These are phyloP conservation scores for Psix sp. DNA, from an alignment of 1,140 invertebrate species.

Conservation along the genomic window DNA sequence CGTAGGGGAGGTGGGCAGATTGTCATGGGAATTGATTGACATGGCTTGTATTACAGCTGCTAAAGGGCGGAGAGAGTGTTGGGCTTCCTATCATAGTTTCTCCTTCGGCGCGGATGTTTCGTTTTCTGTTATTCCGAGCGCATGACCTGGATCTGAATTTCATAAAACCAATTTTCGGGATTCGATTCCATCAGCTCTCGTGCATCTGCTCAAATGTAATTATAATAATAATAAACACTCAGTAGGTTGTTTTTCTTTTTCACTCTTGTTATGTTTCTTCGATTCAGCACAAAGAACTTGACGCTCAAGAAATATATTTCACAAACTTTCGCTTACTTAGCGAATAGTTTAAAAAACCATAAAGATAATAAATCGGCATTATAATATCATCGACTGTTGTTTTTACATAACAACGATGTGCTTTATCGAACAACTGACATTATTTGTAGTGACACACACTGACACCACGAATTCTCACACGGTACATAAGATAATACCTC, in stretches of 20 bases:
- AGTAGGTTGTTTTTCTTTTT: background rate
- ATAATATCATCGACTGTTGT: too few species aligned
- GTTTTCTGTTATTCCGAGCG: slow-evolving; percentile 26
- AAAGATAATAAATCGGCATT: too few species aligned
- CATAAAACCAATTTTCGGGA: slow-evolving; percentile 44
- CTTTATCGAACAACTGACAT: too few species aligned
- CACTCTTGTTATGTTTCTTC: background rate
- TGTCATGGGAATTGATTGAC: slow-evolving; percentile 49
- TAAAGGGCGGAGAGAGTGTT: slow-evolving; percentile 39
- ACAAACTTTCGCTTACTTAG: too few species aligned
- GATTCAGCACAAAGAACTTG: too few species aligned
- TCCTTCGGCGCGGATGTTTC: slow-evolving; percentile 35
- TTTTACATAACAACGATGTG: too few species aligned
- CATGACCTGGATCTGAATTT: slow-evolving; percentile 47
- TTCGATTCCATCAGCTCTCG: slow-evolving; percentile 2
- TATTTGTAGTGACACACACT: too few species aligned
- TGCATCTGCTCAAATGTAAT: slow-evolving; percentile 39
- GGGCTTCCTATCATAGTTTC: slow-evolving; percentile 47
- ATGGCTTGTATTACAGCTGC: slow-evolving; percentile 45
- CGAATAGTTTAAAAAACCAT: too few species aligned
- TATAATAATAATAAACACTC: slow-evolving; percentile 37
- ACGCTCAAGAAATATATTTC: too few species aligned
- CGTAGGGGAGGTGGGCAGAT: slow-evolving; percentile 41
- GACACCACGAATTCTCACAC: too few species aligned
- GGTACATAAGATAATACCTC: too few species aligned